Percentiles rank a stretch among this genome's conserved stretches.
These are phyloP conservation scores for Gobionotothen gibberifrons DNA, from an alignment of 2,797 vertebrate genomes.

Conservation along the genomic window DNA sequence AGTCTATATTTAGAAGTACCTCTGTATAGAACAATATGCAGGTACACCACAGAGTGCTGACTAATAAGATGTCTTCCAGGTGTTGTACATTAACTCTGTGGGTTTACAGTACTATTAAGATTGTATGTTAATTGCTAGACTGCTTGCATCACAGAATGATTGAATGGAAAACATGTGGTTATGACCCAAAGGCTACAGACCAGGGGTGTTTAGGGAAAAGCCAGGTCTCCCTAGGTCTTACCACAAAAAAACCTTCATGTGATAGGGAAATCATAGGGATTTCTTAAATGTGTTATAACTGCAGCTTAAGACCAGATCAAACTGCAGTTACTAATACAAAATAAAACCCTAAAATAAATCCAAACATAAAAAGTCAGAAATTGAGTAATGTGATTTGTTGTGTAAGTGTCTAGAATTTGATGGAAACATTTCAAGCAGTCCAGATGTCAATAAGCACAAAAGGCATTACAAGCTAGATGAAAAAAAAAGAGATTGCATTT, in stretches of 20 bases:
- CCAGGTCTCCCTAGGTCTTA: slow-evolving; percentile 9
- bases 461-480: slow-evolving; percentile 1
- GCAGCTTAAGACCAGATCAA: slow-evolving; percentile 33
- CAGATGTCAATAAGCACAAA: slow-evolving; percentile 11
- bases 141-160: slow-evolving; percentile 19
- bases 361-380: slow-evolving; percentile 14
- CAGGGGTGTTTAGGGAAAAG: background rate
- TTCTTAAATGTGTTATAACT: slow-evolving; percentile 18
- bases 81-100: slow-evolving; percentile 34
- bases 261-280: slow-evolving; percentile 22
- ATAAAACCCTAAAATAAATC: slow-evolving; percentile 45
- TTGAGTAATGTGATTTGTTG: slow-evolving; percentile 25
- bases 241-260: slow-evolving; percentile 11
- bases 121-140: slow-evolving; percentile 17
- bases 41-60: slow-evolving; percentile 38
- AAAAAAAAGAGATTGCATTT: background rate
- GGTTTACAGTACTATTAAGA: slow-evolving; percentile 5
- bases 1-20: slow-evolving; percentile 25
- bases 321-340: slow-evolving; percentile 31
- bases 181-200: background rate
- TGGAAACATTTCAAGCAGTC: background rate
- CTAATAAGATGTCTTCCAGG: slow-evolving; percentile 50
- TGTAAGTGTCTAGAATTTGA: background rate
- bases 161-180: slow-evolving; percentile 28
- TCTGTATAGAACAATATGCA: slow-evolving; percentile 44